A percentile compares a stretch with the other conserved stretches of the same genome.
These are phyloP conservation scores for Dasysyrphus albostriatus DNA, from an alignment of 2,888 invertebrate genomes.

Conservation along the genomic window DNA sequence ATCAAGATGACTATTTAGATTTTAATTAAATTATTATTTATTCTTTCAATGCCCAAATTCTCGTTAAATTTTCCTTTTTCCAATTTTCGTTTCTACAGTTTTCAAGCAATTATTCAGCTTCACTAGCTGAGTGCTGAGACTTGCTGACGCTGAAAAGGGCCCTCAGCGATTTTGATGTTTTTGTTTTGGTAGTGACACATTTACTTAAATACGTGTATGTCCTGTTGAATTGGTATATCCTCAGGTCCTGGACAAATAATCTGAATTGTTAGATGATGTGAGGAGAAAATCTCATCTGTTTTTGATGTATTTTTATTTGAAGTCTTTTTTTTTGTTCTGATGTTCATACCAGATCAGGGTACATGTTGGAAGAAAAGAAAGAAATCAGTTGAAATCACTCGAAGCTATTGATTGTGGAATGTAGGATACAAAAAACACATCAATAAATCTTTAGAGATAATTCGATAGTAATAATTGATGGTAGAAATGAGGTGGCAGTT, in stretches of 20 bases:
- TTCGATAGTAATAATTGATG: background rate
- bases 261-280: constrained; percentile 26
- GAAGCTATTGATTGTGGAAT: constrained; percentile 32
- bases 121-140: constrained; percentile 17
- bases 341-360: constrained; percentile 1
- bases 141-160: background rate
- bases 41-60: constrained; percentile 15
- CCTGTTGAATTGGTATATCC: constrained; percentile 25
- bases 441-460: background rate
- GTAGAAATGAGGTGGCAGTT: background rate
- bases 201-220: constrained; percentile 50
- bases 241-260: constrained; percentile 3
- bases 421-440: background rate
- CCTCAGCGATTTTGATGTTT: constrained; percentile 15
- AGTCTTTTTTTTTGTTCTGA: constrained; percentile 24
- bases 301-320: constrained; percentile 59
- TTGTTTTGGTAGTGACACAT: constrained; percentile 57
- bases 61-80: constrained; percentile 25
- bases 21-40: constrained; percentile 49
- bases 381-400: constrained; percentile 44
- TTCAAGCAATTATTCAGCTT: constrained; percentile 30
- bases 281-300: constrained; percentile 63
- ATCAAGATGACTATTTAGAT: constrained; percentile 17
- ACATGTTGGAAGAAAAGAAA: background rate
- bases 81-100: background rate